phyloP scores from a whole-genome alignment of 2,113 vertebrate genomes.

The Neoarius graeffei region DNA sequence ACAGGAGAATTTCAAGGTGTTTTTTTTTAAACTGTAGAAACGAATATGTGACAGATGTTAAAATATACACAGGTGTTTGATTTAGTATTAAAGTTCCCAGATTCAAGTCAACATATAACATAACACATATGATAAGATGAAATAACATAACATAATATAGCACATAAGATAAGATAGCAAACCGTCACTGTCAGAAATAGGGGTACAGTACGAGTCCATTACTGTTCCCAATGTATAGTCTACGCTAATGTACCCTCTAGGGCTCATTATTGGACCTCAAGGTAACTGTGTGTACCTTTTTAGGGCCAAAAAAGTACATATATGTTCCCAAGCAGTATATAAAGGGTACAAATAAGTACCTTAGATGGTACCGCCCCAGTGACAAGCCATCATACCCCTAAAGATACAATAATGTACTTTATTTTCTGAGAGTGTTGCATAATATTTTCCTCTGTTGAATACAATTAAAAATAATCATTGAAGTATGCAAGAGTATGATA shows the following conservation, averaged over 20 bases:
- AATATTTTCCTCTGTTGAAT: not conserved
- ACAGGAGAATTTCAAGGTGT: not conserved
- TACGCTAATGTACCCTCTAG: too few species aligned
- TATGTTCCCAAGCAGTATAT: too few species aligned
- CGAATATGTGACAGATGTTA: not conserved
- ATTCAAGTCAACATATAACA: not conserved
- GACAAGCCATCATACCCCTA: too few species aligned
- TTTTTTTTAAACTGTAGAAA: not conserved
- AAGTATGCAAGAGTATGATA: not conserved
- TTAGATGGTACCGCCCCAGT: too few species aligned
- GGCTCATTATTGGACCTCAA: too few species aligned
- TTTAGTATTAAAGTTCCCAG: not conserved
- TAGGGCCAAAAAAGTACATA: not conserved
- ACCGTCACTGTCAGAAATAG: not conserved
- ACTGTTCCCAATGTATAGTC: too few species aligned
- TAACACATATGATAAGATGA: not conserved
- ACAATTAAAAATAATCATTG: not conserved
- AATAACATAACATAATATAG: constrained; percentile 41
- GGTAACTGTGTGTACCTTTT: too few species aligned
- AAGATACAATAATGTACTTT: too few species aligned
- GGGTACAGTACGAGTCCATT: too few species aligned
- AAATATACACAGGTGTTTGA: not conserved
- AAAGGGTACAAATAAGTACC: too few species aligned
- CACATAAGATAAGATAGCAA: constrained; percentile 6
- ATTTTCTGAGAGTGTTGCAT: not conserved